Percentiles rank a stretch among this genome's conserved stretches.
These are phyloP conservation scores for Hydropotes inermis DNA, from an alignment of 2,113 vertebrate genomes.

Conservation along the genomic window DNA sequence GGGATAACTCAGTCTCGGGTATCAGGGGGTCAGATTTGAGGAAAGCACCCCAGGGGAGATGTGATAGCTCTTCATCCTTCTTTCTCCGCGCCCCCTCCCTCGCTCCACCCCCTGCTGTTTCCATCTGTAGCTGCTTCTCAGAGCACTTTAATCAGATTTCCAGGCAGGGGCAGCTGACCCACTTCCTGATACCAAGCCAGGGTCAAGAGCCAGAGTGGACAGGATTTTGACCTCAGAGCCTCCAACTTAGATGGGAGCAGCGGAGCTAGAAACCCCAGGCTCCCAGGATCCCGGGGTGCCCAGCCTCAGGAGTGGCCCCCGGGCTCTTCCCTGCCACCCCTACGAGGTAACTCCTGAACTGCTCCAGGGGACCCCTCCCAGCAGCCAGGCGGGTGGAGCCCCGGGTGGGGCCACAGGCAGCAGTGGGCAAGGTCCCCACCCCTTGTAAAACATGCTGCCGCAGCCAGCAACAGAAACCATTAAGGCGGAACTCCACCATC, in stretches of 20 bases:
- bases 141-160: neutral
- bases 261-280: neutral
- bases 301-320: slow-evolving; percentile 9
- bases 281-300: neutral
- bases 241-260: neutral
- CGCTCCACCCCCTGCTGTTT: neutral
- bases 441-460: slow-evolving; percentile 86
- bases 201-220: neutral
- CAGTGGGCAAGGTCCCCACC: slow-evolving; percentile 83
- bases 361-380: slow-evolving; percentile 83
- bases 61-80: neutral
- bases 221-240: neutral
- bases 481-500: slow-evolving; percentile 82
- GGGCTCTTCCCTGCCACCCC: slow-evolving; percentile 39
- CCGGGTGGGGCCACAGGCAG: slow-evolving; percentile 82
- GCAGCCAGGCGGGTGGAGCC: slow-evolving; percentile 82
- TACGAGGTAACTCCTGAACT: slow-evolving; percentile 81
- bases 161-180: neutral
- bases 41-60: neutral
- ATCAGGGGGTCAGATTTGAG: neutral
- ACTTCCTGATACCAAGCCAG: slow-evolving; percentile 6
- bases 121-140: neutral
- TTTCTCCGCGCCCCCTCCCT: neutral
- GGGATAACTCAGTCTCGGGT: neutral
- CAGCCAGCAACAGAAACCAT: slow-evolving; percentile 88